phyloP scores from a whole-genome alignment of 1,140 invertebrate genomes.

The Drosophila asahinai region DNA sequence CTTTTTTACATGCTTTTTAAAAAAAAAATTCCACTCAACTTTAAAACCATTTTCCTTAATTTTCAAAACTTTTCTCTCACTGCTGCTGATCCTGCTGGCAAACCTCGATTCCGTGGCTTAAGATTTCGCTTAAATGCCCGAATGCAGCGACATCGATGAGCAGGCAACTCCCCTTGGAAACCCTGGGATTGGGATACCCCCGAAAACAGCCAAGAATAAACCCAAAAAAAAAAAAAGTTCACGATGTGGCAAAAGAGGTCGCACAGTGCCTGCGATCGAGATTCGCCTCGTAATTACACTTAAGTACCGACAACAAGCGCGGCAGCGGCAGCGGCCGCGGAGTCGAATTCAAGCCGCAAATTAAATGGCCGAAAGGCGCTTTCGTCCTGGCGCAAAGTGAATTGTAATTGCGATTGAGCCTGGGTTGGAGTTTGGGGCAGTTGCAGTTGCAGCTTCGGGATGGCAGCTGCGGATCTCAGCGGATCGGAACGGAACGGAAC shows the following conservation, averaged over 20 bases:
- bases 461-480: conserved; percentile 71
- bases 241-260: conserved; percentile 76
- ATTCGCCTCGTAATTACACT: conserved; percentile 73
- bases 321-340: conserved; percentile 17
- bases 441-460: conserved; percentile 21
- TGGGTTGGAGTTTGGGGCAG: neutral
- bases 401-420: conserved; percentile 75
- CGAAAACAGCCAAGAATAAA: neutral
- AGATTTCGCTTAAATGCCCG: conserved; percentile 40
- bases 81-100: conserved; percentile 30
- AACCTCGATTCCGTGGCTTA: conserved; percentile 36
- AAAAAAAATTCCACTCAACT: too few relatives aligned
- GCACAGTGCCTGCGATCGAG: conserved; percentile 50
- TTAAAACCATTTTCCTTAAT: neutral
- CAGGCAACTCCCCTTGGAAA: conserved; percentile 22
- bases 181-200: conserved; percentile 5
- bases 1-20: too few relatives aligned
- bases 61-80: conserved; percentile 6
- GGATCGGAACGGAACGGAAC: conserved; percentile 37
- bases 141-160: conserved; percentile 41
- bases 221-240: conserved; percentile 54
- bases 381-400: conserved; percentile 81
- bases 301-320: conserved; percentile 74
- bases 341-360: conserved; percentile 63
- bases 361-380: conserved; percentile 71